A percentile compares a stretch with the other conserved stretches of the same genome.
Evolutionary conservation across 2,888 invertebrate genomes (phyloP).

Genomic region (Hoplodrina ambigua): DNA sequence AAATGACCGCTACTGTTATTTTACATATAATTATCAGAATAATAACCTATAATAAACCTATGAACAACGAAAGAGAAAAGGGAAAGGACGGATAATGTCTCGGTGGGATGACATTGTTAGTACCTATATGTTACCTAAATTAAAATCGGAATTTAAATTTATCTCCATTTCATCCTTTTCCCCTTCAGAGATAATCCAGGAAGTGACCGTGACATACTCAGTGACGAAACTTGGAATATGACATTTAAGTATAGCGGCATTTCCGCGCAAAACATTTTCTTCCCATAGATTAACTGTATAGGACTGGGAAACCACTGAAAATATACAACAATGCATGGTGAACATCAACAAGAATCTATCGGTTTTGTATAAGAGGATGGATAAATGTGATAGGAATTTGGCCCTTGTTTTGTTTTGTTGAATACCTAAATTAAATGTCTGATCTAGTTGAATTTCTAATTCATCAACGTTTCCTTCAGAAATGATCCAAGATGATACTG

Average conservation of each 20-base stretch:
- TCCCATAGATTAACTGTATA: conserved; percentile 98
- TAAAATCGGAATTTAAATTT: conserved; percentile 83
- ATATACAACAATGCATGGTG: conserved; percentile 32
- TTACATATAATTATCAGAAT: not conserved
- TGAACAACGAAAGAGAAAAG: conserved; percentile 36
- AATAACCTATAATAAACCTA: not conserved
- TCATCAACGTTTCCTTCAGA: conserved; percentile 92
- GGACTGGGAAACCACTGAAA: conserved; percentile 96
- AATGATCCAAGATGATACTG: conserved; percentile 96
- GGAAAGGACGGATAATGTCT: conserved; percentile 51
- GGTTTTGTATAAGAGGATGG: conserved; percentile 33
- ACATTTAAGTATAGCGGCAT: conserved; percentile 97
- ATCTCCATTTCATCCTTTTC: conserved; percentile 89
- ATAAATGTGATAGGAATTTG: conserved; percentile 19
- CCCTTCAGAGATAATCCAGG: conserved; percentile 94
- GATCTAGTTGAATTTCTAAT: conserved; percentile 81
- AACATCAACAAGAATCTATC: conserved; percentile 2
- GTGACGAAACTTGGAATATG: conserved; percentile 98
- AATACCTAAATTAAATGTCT: conserved; percentile 82
- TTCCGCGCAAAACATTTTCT: conserved; percentile 97
- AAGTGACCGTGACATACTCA: conserved; percentile 96
- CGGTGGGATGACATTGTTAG: conserved; percentile 31
- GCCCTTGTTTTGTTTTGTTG: conserved; percentile 2
- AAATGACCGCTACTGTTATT: not conserved
- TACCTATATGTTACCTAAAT: conserved; percentile 78